Conservation (phyloP, 2,797 vertebrate genomes). For the Peromyscus nudipes region DNA sequence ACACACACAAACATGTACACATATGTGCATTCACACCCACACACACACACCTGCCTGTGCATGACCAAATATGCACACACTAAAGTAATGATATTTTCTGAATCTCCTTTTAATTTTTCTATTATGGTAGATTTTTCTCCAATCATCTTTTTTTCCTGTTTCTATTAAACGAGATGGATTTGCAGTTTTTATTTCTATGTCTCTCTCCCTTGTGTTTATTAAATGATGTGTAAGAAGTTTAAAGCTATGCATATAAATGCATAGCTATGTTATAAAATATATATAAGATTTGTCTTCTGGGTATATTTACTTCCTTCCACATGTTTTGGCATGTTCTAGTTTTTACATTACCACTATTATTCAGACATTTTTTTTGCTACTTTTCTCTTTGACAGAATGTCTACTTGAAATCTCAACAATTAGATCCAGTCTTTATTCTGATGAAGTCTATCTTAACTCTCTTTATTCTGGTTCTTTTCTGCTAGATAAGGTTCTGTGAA, state of each 20-base stretch:
- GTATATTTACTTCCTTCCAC: not conserved
- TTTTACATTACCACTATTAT: not conserved
- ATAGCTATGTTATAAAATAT: not conserved
- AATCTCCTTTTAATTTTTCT: not conserved
- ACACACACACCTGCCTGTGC: not conserved
- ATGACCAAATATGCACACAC: not conserved
- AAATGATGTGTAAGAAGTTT: not conserved
- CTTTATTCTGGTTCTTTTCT: not conserved
- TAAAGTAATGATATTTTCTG: not conserved
- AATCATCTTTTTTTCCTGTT: not conserved
- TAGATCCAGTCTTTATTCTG: not conserved
- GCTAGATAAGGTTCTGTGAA: not conserved
- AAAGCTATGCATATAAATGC: not conserved
- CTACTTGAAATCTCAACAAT: not conserved
- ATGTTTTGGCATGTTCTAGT: not conserved
- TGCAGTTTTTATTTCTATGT: not conserved
- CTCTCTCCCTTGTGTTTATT: not conserved
- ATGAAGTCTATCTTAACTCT: constrained; percentile 19
- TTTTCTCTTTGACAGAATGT: not conserved
- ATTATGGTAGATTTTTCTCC: not conserved
- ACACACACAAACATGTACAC: not conserved
- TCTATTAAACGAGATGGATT: not conserved
- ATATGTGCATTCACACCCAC: not conserved
- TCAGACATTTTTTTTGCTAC: not conserved
- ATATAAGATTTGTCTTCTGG: not conserved